Percentiles rank a stretch among this genome's conserved stretches.
These are phyloP conservation scores for Reticulitermes speratus DNA, from an alignment of 1,140 invertebrate species.

Conservation along the genomic window DNA sequence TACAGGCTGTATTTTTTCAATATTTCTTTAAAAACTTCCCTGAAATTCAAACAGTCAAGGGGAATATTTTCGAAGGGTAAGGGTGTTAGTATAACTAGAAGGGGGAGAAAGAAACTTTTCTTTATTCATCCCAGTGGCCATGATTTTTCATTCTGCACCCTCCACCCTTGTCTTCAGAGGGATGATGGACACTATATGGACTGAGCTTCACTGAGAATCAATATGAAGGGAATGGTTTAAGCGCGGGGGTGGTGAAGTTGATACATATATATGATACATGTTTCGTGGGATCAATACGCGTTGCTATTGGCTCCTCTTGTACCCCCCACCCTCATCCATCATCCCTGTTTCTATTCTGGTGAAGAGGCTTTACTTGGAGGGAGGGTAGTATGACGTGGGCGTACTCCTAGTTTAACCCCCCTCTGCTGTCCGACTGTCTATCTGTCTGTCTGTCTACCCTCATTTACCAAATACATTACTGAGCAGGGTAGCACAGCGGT, in stretches of 20 bases:
- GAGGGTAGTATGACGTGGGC: background rate
- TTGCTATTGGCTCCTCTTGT: slow-evolving; percentile 15
- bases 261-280: slow-evolving; percentile 19
- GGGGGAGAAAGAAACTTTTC: background rate
- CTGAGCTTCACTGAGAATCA: background rate
- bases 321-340: background rate
- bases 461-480: slow-evolving; percentile 14
- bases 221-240: background rate
- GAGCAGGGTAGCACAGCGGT: background rate
- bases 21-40: background rate
- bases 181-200: background rate
- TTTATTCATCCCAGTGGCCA: slow-evolving; percentile 15
- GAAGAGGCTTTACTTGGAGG: background rate
- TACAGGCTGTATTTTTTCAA: background rate
- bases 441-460: slow-evolving; percentile 2
- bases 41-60: slow-evolving; percentile 5
- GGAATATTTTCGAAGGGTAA: background rate
- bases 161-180: slow-evolving; percentile 1
- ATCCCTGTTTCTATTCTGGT: slow-evolving; percentile 9
- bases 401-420: background rate
- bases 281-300: slow-evolving; percentile 2
- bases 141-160: background rate
- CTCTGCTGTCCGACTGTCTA: background rate
- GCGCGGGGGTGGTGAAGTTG: background rate
- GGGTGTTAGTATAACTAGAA: slow-evolving; percentile 16